Conservation (phyloP, 2,797 vertebrate genomes). For the Philypnodon macrostomus region DNA sequence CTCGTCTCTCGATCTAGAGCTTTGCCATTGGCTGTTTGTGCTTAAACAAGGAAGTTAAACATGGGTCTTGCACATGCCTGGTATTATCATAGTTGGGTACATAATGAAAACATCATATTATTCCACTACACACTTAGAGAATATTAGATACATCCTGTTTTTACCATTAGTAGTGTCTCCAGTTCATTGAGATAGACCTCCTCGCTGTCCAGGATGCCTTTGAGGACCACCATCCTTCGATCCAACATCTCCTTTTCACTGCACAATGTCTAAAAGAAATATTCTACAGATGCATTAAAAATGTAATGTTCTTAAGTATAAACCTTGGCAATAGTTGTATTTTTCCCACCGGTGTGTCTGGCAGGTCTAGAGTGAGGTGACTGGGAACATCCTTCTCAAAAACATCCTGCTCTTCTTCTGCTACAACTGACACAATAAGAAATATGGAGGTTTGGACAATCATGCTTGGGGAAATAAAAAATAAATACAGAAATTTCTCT, state of each 20-base stretch:
- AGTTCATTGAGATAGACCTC: constrained; percentile 75
- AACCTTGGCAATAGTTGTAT: background rate
- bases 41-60: constrained; percentile 12
- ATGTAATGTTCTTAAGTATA: too few relatives aligned
- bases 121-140: too few relatives aligned
- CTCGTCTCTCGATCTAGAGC: too few relatives aligned
- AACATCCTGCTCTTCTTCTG: constrained; percentile 26
- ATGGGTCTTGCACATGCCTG: background rate
- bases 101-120: too few relatives aligned
- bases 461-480: too few relatives aligned
- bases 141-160: too few relatives aligned
- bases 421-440: constrained; percentile 8
- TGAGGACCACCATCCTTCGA: constrained; percentile 67
- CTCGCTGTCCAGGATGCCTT: constrained; percentile 69
- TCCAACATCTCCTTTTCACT: constrained; percentile 62
- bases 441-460: too few relatives aligned
- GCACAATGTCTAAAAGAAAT: constrained; percentile 39
- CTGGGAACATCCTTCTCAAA: constrained; percentile 56
- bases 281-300: too few relatives aligned
- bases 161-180: constrained; percentile 73
- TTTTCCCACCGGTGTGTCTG: constrained; percentile 54
- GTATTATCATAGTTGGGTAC: background rate
- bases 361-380: constrained; percentile 43
- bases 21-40: constrained; percentile 10
- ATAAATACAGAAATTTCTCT: too few relatives aligned